A percentile compares a stretch with the other conserved stretches of the same genome.
Conservation (phyloP, 1,140 invertebrate genomes). For the Myzus persicae region DNA sequence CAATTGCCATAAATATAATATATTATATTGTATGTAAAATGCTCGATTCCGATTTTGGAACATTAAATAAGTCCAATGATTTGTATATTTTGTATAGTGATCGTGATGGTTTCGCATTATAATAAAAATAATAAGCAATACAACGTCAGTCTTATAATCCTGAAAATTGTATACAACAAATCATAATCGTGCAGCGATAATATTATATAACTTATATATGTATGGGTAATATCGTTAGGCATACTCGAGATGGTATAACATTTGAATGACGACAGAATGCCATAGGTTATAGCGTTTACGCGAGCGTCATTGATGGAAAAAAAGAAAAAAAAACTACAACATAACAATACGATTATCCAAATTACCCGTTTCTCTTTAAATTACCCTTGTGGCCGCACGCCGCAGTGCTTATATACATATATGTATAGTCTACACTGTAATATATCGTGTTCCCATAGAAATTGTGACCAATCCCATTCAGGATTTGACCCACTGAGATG, state of each 20-base stretch:
- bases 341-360: neutral
- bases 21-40: too few species aligned
- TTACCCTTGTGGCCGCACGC: neutral
- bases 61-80: too few species aligned
- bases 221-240: too few species aligned
- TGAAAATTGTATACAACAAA: too few species aligned
- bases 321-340: neutral
- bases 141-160: too few species aligned
- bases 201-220: too few species aligned
- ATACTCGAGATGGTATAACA: neutral
- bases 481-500: slow-evolving; percentile 15
- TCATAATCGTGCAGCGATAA: too few species aligned
- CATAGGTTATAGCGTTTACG: neutral
- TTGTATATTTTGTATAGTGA: too few species aligned
- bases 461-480: slow-evolving; percentile 25
- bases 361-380: neutral
- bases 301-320: neutral
- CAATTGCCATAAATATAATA: too few species aligned
- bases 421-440: neutral
- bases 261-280: neutral
- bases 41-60: too few species aligned
- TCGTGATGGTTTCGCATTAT: too few species aligned
- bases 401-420: neutral
- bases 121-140: too few species aligned
- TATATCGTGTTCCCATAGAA: slow-evolving; percentile 30